Conservation (phyloP, 2,113 vertebrate genomes). For the Ariopsis seemanni region DNA sequence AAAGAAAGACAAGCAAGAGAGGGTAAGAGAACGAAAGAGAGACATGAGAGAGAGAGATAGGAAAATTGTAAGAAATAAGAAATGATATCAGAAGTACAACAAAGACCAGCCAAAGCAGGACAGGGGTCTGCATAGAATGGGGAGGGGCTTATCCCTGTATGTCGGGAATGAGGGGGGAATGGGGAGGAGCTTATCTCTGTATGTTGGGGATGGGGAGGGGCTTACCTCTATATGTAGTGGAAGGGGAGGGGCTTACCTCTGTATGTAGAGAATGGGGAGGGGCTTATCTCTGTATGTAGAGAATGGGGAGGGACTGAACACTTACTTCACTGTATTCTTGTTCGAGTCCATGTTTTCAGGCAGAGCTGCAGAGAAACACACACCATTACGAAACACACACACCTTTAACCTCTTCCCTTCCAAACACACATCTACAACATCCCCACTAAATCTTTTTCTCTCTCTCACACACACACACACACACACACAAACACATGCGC, state of each 20-base stretch:
- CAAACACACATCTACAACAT: not conserved
- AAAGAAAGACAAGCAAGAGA: conserved; percentile 39
- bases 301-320: not conserved
- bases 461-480: not conserved
- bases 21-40: not conserved
- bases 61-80: not conserved
- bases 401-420: not conserved
- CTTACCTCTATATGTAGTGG: not conserved
- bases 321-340: conserved; percentile 16
- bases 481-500: not conserved
- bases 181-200: not conserved
- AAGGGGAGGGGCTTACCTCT: not conserved
- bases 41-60: not conserved
- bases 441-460: not conserved
- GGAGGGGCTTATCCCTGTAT: not conserved
- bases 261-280: no score
- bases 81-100: not conserved
- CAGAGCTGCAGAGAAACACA: conserved; percentile 13
- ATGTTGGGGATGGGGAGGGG: not conserved
- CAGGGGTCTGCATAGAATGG: not conserved
- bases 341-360: not conserved
- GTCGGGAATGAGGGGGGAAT: not conserved
- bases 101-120: not conserved
- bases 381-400: not conserved
- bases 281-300: not conserved